These are phyloP conservation scores for Perithous albicinctus DNA, from an alignment of 2,888 invertebrate genomes.

Conservation along the genomic window DNA sequence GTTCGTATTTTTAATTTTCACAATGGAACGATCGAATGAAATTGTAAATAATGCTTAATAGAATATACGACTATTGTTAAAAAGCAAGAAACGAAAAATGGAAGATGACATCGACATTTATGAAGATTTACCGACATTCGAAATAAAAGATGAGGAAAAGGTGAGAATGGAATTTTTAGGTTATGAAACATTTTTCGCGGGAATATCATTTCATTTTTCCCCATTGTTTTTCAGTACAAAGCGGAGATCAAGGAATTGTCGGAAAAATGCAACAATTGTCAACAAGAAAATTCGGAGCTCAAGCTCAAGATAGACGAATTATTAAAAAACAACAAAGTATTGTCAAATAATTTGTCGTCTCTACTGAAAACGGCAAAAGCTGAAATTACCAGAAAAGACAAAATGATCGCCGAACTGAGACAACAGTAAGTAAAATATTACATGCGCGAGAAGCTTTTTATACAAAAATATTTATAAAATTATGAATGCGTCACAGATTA, in stretches of 20 bases:
- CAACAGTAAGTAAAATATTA: conserved; percentile 78
- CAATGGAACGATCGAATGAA: conserved; percentile 13
- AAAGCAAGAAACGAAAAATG: conserved; percentile 30
- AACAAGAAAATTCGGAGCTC: conserved; percentile 74
- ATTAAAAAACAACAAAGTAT: conserved; percentile 76
- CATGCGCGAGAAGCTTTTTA: too few relatives aligned
- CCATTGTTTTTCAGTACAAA: conserved; percentile 74
- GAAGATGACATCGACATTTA: conserved; percentile 83
- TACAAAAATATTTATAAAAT: too few relatives aligned
- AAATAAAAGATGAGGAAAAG: conserved; percentile 62
- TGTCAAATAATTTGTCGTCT: conserved; percentile 85
- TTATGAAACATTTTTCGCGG: conserved; percentile 62
- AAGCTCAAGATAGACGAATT: conserved; percentile 36
- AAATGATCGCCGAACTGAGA: conserved; percentile 84
- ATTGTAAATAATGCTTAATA: conserved; percentile 32
- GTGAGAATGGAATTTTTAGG: conserved; percentile 58
- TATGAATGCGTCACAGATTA: too few relatives aligned
- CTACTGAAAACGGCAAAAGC: conserved; percentile 85
- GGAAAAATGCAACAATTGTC: conserved; percentile 69
- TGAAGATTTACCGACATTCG: conserved; percentile 81
- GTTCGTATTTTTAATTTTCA: conserved; percentile 7
- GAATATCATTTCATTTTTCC: conserved; percentile 11
- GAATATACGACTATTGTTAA: conserved; percentile 3
- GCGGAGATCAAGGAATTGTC: conserved; percentile 74
- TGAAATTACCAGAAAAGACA: conserved; percentile 85